Evolutionary conservation across 2,113 vertebrate genomes (phyloP), one percentile per base, ranked within the genome.

Genomic region (Micronycteris hirsuta): DNA sequence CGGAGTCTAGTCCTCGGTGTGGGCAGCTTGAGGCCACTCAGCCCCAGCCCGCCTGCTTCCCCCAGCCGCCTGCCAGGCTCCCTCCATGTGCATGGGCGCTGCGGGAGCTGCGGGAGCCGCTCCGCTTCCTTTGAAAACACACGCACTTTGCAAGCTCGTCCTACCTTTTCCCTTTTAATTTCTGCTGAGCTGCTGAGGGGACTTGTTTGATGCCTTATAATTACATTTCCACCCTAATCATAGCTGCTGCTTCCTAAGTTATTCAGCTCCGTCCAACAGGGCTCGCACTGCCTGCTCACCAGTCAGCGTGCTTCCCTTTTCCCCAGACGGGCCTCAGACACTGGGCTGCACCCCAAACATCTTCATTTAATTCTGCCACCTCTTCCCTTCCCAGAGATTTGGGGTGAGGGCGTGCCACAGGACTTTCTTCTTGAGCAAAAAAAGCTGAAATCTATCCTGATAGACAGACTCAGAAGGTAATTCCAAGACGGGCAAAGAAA

Each of bases 191-290:
- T 86, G 9, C 17, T 31, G 3, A 81, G 43, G 76, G 19, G 77
- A 76, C 49, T 36, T 95, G 38, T 76, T 77, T 56, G 38, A 54
- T 78, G 22, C 15, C 41, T 96, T 54, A 45, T 93, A 17, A 61
- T 93, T 84, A 63, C 14, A 89, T 92, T 93, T 97, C 52, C 58
- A 68, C 63, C 76, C 54, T 95, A 89, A 67, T 67, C 95, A 84
- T 93, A 92, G 36, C 47, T 49, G 24, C 45, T 73, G 2, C 83
- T 89, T 89, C 91, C 76, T 45, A 73, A 31, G 82, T 88, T 13
- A 22, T 68, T 38, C 80, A 88, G 1, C 20, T 70, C 56, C n/a
- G 67, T 95, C 73, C 24, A 63, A 31, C 24, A n/a, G n/a, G 1
- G 58, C 31, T 89, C 20, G 92, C 97, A 67, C 71, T 89, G 67